A percentile compares a stretch with the other conserved stretches of the same genome.
Conservation (phyloP, 2,113 vertebrate genomes). For the Odontophorus gujanensis region DNA sequence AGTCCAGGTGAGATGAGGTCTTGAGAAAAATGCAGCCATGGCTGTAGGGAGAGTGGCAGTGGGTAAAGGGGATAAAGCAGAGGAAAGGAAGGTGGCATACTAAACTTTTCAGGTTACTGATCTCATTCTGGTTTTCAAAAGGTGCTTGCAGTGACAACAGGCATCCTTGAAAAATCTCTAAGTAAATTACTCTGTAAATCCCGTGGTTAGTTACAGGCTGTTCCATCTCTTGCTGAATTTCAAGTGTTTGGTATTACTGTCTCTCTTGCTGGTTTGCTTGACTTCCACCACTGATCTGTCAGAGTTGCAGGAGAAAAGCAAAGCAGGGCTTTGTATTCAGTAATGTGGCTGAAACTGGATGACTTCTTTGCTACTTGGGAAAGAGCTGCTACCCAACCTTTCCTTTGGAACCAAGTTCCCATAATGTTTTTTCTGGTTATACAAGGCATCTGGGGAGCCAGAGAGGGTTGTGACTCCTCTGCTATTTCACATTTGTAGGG, state of each 20-base stretch:
- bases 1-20: conserved; percentile 88
- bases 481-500: neutral
- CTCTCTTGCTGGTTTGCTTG: neutral
- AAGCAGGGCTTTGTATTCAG: neutral
- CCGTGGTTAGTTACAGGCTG: neutral
- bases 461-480: neutral
- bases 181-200: neutral
- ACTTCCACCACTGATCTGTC: neutral
- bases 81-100: neutral
- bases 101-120: neutral
- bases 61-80: neutral
- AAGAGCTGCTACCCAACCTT: neutral
- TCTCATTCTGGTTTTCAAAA: neutral
- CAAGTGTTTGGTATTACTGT: neutral
- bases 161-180: neutral
- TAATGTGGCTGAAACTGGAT: neutral
- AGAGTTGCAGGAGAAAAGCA: neutral
- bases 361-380: too few species aligned
- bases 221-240: neutral
- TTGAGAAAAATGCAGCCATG: fast-evolving
- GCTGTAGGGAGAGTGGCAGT: neutral
- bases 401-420: too few species aligned
- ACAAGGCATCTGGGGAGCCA: neutral
- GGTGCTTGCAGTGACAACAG: neutral
- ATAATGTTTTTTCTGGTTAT: neutral